Percentiles rank a stretch among this genome's conserved stretches.
Conservation (phyloP, 1,140 invertebrate genomes). For the Ceratina calcarata region DNA sequence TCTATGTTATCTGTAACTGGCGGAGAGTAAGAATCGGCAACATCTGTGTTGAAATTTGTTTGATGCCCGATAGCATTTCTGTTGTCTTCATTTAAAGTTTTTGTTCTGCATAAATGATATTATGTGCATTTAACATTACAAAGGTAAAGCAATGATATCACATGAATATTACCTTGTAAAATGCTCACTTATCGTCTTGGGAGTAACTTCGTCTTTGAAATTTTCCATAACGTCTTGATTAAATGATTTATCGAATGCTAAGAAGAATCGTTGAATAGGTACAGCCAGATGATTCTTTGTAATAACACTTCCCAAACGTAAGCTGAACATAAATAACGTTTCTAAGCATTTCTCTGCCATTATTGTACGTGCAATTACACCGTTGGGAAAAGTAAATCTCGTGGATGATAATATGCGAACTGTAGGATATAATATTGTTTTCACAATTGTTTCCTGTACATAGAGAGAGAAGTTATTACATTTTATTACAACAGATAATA, state of each 20-base stretch:
- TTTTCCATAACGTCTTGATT: conserved; percentile 28
- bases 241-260: conserved; percentile 91
- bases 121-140: not conserved
- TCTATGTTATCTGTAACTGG: conserved; percentile 73
- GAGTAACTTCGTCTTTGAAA: conserved; percentile 32
- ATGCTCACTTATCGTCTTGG: conserved; percentile 28
- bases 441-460: conserved; percentile 85
- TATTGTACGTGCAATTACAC: conserved; percentile 85
- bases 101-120: conserved; percentile 28
- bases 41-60: conserved; percentile 60
- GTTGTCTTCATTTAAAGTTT: conserved; percentile 30
- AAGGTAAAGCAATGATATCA: not conserved
- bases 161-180: conserved; percentile 34
- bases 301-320: conserved; percentile 91
- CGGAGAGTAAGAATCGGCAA: conserved; percentile 81
- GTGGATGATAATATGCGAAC: conserved; percentile 87
- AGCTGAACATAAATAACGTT: conserved; percentile 88
- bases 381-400: conserved; percentile 89
- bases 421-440: conserved; percentile 89
- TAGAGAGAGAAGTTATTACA: too few relatives aligned
- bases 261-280: conserved; percentile 86
- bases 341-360: conserved; percentile 91
- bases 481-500: too few relatives aligned
- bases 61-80: conserved; percentile 42
- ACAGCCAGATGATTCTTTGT: conserved; percentile 89